Conservation (phyloP, 1,140 invertebrate species). For the Orchesella cincta region DNA sequence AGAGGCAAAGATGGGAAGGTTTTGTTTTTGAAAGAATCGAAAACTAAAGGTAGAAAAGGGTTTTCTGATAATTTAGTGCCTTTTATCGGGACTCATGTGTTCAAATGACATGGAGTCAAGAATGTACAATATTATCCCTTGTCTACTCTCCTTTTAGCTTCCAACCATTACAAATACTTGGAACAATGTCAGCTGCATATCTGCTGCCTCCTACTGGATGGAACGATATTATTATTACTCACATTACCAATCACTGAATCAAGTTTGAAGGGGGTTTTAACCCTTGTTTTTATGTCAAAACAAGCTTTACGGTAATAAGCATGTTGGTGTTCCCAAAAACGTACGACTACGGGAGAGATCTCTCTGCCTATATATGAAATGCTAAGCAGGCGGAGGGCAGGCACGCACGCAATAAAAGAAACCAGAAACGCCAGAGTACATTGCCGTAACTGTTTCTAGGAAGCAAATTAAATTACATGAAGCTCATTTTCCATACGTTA, state of each 20-base stretch:
- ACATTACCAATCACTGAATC: neutral
- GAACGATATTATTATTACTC: neutral
- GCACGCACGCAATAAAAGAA: neutral
- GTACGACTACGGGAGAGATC: too few relatives aligned
- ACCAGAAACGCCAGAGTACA: too few relatives aligned
- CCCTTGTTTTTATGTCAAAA: too few relatives aligned
- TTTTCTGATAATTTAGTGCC: too few relatives aligned
- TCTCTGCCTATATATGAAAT: too few relatives aligned
- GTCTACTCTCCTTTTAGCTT: neutral
- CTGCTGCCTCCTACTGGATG: neutral
- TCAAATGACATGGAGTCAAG: neutral
- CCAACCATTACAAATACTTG: conserved; percentile 13
- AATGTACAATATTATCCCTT: neutral
- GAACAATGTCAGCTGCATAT: neutral
- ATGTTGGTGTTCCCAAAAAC: too few relatives aligned
- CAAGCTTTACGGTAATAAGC: too few relatives aligned
- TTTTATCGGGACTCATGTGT: too few relatives aligned
- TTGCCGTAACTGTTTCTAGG: neutral
- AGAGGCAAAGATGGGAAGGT: too few relatives aligned
- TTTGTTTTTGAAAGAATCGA: too few relatives aligned
- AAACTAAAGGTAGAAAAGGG: too few relatives aligned
- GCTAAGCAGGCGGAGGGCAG: neutral
- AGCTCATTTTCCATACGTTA: conserved; percentile 10
- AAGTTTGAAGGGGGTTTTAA: too few relatives aligned
- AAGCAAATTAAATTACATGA: neutral